These are phyloP conservation scores for Caenorhabditis macrosperma DNA, from an alignment of 2,888 invertebrate genomes.

Conservation along the genomic window DNA sequence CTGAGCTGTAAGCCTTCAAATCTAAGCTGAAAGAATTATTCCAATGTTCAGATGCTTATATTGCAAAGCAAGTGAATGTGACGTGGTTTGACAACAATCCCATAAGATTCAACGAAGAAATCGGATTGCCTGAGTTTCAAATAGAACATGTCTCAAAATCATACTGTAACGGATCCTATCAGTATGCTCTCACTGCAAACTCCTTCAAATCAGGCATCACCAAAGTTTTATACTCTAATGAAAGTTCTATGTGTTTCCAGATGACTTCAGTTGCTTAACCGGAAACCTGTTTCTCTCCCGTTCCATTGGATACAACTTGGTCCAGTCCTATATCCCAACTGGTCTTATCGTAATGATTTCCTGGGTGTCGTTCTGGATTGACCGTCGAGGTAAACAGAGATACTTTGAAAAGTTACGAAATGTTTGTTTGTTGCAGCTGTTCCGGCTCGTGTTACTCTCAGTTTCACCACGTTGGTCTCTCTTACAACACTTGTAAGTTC, in stretches of 20 bases:
- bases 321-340: slow-evolving; percentile 74
- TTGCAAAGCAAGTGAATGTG: slow-evolving; percentile 78
- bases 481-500: slow-evolving; percentile 75
- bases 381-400: slow-evolving; percentile 63
- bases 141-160: slow-evolving; percentile 67
- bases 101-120: slow-evolving; percentile 77
- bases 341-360: slow-evolving; percentile 73
- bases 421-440: slow-evolving; percentile 68
- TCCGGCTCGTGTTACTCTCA: slow-evolving; percentile 78
- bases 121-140: slow-evolving; percentile 76
- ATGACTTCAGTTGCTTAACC: slow-evolving; percentile 76
- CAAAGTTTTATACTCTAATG: neutral
- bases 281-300: slow-evolving; percentile 74
- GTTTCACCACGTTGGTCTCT: slow-evolving; percentile 78
- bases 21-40: neutral
- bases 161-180: slow-evolving; percentile 73
- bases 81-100: slow-evolving; percentile 76
- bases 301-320: slow-evolving; percentile 79
- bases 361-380: slow-evolving; percentile 78
- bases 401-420: neutral
- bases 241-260: slow-evolving; percentile 64
- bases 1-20: slow-evolving; percentile 69
- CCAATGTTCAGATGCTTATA: slow-evolving; percentile 74
- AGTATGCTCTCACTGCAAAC: slow-evolving; percentile 75
- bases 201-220: slow-evolving; percentile 67